Evolutionary conservation across 2,797 vertebrate species (phyloP).

Genomic region (Eulemur rubriventer): DNA sequence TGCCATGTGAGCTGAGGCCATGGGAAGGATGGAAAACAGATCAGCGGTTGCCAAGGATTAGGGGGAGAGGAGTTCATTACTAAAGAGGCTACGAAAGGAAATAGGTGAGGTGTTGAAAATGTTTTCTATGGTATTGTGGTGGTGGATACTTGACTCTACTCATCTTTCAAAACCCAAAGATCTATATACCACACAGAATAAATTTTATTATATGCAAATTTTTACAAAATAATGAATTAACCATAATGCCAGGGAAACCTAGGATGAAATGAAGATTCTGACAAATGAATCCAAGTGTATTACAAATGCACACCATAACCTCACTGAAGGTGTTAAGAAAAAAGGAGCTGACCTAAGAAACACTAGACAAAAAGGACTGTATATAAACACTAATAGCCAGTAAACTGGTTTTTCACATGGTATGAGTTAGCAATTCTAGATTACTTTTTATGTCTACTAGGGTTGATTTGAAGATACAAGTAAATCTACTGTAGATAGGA

Average conservation of each 20-base stretch:
- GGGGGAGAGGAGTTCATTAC: rapidly evolving
- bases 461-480: not conserved
- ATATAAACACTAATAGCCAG: not conserved
- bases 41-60: not conserved
- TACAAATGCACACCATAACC: not conserved
- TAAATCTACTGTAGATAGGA: not conserved
- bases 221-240: not conserved
- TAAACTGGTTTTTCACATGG: not conserved
- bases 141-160: not conserved
- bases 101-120: not conserved
- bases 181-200: not conserved
- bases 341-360: not conserved
- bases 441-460: not conserved
- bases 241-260: not conserved
- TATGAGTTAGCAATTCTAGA: not conserved
- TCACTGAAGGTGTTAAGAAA: not conserved
- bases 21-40: not conserved
- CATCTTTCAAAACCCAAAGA: not conserved
- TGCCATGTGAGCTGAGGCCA: not conserved
- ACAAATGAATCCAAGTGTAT: not conserved
- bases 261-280: not conserved
- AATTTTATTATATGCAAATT: not conserved
- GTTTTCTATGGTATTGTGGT: not conserved
- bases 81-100: not conserved
- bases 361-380: not conserved